phyloP scores from a whole-genome alignment of 2,797 vertebrate genomes.

The Cottoperca gobio region DNA sequence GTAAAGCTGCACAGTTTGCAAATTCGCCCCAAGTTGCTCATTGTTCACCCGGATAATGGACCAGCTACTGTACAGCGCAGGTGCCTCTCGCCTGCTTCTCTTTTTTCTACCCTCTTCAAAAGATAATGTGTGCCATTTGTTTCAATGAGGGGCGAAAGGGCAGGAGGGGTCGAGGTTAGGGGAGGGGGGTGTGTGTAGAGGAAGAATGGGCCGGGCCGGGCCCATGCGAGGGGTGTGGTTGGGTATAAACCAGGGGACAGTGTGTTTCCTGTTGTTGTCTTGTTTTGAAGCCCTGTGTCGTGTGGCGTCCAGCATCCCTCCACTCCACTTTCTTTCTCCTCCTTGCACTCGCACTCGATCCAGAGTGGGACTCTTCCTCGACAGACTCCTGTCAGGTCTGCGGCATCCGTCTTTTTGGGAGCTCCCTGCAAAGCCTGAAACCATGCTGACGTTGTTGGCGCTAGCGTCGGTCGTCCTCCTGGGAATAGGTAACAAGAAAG shows the following conservation, averaged over 20 bases:
- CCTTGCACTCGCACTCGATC: constrained; percentile 51
- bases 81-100: constrained; percentile 26
- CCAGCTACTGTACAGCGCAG: constrained; percentile 28
- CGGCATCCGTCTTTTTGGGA: constrained; percentile 56
- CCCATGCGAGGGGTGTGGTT: constrained; percentile 80
- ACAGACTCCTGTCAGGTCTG: constrained; percentile 47
- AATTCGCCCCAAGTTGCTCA: constrained; percentile 41
- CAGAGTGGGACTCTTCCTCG: constrained; percentile 59
- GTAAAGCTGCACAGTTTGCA: constrained; percentile 23
- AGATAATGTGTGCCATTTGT: constrained; percentile 46
- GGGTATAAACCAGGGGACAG: constrained; percentile 82
- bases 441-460: constrained; percentile 84
- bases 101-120: too few species aligned
- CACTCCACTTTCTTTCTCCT: constrained; percentile 42
- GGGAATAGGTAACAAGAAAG: constrained; percentile 80
- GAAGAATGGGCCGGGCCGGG: constrained; percentile 63
- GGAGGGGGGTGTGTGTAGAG: constrained; percentile 22
- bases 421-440: constrained; percentile 70
- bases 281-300: constrained; percentile 72
- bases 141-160: constrained; percentile 29
- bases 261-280: constrained; percentile 76
- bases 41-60: constrained; percentile 27
- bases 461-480: constrained; percentile 80
- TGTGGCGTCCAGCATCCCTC: constrained; percentile 61
- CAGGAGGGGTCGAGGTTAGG: neutral